Evolutionary conservation across 2,888 invertebrate species (phyloP).

Genomic region (Nycteola revayana): DNA sequence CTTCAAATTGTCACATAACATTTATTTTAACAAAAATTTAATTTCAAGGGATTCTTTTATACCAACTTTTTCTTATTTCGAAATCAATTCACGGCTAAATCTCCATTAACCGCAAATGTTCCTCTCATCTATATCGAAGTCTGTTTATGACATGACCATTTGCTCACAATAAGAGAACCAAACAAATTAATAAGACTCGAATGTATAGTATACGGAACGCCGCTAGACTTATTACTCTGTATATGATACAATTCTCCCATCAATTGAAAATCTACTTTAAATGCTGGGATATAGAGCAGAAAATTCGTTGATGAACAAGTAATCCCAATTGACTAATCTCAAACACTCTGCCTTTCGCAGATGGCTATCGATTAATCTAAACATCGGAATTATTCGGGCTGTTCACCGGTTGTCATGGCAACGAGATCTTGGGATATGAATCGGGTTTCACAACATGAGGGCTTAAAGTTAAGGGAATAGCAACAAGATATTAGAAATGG

Average conservation of each 20-base stretch:
- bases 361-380: constrained; percentile 74
- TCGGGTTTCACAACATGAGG: constrained; percentile 5
- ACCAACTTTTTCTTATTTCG: too few relatives aligned
- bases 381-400: constrained; percentile 61
- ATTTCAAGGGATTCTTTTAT: too few relatives aligned
- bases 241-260: not conserved
- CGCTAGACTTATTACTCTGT: constrained; percentile 37
- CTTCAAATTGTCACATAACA: too few relatives aligned
- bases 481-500: too few relatives aligned
- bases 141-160: constrained; percentile 35
- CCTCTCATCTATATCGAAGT: constrained; percentile 17
- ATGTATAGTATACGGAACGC: constrained; percentile 42
- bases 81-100: constrained; percentile 22
- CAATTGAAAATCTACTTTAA: constrained; percentile 27
- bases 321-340: constrained; percentile 74
- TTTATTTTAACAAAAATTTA: too few relatives aligned
- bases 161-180: constrained; percentile 39
- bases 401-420: constrained; percentile 56
- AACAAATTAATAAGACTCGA: constrained; percentile 51
- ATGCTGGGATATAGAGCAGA: constrained; percentile 22
- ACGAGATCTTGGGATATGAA: constrained; percentile 28
- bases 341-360: constrained; percentile 62
- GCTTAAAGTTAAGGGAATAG: too few relatives aligned
- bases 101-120: constrained; percentile 21
- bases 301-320: constrained; percentile 28